Percentiles rank a stretch among this genome's conserved stretches.
These are phyloP conservation scores for Druceiella hillmani DNA, from an alignment of 2,888 invertebrate species.

Conservation along the genomic window DNA sequence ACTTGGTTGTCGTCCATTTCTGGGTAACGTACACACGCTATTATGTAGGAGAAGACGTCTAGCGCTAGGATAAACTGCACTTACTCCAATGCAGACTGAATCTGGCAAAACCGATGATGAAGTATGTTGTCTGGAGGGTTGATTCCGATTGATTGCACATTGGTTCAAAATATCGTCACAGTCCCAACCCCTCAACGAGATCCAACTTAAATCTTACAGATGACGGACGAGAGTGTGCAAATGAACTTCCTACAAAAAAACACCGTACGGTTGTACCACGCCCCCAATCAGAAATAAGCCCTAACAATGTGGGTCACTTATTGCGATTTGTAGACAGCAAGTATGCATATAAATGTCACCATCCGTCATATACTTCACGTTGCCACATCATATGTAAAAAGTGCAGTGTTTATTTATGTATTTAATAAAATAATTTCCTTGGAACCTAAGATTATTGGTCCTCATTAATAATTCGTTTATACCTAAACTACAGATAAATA, in stretches of 20 bases:
- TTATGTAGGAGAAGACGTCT: constrained; percentile 21
- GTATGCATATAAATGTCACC: constrained; percentile 19
- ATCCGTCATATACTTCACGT: constrained; percentile 17
- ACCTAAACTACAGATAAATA: too few relatives aligned
- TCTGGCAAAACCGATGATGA: constrained; percentile 17
- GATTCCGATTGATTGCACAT: constrained; percentile 7
- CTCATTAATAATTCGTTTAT: too few relatives aligned
- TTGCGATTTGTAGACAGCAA: constrained; percentile 18
- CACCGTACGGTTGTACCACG: constrained; percentile 16
- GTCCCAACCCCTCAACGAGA: too few relatives aligned
- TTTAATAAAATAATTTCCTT: too few relatives aligned
- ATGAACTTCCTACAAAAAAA: constrained; percentile 16
- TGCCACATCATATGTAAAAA: too few relatives aligned
- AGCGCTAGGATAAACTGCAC: constrained; percentile 18
- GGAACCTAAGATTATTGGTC: too few relatives aligned
- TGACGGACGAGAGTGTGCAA: too few relatives aligned
- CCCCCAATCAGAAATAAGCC: too few relatives aligned
- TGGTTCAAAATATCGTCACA: too few relatives aligned
- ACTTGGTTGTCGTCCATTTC: too few relatives aligned
- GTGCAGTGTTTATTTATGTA: too few relatives aligned
- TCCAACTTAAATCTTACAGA: too few relatives aligned
- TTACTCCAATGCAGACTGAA: constrained; percentile 22
- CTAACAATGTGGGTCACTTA: constrained; percentile 20
- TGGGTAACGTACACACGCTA: constrained; percentile 24
- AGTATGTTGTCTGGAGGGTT: constrained; percentile 10